Conservation (phyloP, 2,113 vertebrate species). For the Conger conger region DNA sequence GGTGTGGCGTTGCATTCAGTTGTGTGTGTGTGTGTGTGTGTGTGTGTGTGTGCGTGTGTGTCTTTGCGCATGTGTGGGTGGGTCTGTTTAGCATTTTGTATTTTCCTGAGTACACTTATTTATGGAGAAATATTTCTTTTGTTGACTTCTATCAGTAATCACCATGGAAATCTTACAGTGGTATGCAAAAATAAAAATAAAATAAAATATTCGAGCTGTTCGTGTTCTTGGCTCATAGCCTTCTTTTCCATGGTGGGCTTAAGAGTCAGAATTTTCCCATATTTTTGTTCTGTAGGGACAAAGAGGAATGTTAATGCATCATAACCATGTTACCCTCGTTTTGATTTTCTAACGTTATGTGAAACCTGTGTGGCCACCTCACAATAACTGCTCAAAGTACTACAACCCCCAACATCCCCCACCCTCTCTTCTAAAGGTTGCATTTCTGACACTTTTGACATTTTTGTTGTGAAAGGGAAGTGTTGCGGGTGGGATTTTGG, state of each 20-base stretch:
- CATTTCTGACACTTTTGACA: slow-evolving; percentile 9
- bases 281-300: neutral
- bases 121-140: no score
- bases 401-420: neutral
- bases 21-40: neutral
- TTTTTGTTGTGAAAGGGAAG: slow-evolving; percentile 22
- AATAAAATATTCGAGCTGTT: no score
- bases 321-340: neutral
- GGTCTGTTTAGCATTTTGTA: neutral
- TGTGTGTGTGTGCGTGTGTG: neutral
- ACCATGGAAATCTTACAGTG: no score
- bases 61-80: neutral
- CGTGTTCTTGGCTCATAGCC: neutral
- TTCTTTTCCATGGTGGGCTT: neutral
- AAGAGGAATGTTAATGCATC: no score
- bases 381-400: no score
- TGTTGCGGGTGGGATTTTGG: slow-evolving; percentile 12
- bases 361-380: no score
- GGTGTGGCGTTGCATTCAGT: no score
- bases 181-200: no score
- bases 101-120: no score
- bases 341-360: neutral
- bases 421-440: neutral
- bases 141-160: no score
- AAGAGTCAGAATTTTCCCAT: neutral